Evolutionary conservation across 2,113 vertebrate species (phyloP).

Genomic region (Daubentonia madagascariensis): DNA sequence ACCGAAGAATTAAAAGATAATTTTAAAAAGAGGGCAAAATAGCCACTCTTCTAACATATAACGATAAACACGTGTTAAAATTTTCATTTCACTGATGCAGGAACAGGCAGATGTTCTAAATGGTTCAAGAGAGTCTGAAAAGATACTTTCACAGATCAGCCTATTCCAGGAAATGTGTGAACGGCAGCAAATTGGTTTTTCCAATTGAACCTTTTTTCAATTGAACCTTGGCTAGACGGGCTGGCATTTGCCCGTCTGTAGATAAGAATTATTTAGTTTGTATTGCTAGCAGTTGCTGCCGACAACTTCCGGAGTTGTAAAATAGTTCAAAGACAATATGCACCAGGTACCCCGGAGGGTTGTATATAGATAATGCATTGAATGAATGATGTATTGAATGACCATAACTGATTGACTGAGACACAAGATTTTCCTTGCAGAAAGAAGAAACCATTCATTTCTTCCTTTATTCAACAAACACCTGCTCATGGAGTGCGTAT

Average conservation of each 20-base stretch:
- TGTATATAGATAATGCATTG: neutral
- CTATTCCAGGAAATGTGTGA: neutral
- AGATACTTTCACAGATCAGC: neutral
- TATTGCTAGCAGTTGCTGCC: neutral
- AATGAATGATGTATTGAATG: neutral
- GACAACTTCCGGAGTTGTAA: neutral
- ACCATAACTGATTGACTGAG: neutral
- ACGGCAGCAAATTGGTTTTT: neutral
- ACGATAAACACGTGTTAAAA: neutral
- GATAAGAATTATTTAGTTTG: neutral
- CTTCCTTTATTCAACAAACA: neutral
- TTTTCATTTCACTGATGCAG: neutral
- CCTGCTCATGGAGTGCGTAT: neutral
- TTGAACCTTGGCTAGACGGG: neutral
- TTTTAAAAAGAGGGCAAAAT: neutral
- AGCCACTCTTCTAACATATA: neutral
- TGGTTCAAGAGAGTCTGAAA: neutral
- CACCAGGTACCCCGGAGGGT: neutral
- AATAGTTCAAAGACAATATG: neutral
- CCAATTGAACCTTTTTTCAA: neutral
- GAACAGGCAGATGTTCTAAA: neutral
- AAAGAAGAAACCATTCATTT: neutral
- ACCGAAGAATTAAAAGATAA: neutral
- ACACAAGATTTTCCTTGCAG: neutral
- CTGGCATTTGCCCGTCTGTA: neutral